These are phyloP conservation scores for Metellina segmentata DNA, from an alignment of 2,888 invertebrate species.

Conservation along the genomic window DNA sequence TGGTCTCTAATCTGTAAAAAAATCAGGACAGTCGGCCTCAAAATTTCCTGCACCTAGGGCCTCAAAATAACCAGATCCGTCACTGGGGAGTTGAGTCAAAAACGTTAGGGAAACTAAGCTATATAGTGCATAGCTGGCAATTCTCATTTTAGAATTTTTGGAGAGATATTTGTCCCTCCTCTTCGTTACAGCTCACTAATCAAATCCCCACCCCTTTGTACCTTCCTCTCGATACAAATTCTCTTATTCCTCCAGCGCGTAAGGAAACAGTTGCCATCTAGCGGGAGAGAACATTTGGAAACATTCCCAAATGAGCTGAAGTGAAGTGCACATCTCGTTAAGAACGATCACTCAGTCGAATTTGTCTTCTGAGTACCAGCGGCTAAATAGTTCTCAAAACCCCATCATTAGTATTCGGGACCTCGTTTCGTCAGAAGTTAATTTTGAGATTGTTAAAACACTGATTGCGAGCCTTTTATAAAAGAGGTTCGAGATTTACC, in stretches of 20 bases:
- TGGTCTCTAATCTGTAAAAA: no score
- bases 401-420: slow-evolving; percentile 50
- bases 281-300: not conserved
- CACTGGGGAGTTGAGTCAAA: no score
- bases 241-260: not conserved
- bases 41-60: no score
- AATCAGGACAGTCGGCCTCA: no score
- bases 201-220: not conserved
- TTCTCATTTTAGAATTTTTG: not conserved
- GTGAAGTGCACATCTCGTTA: slow-evolving; percentile 21
- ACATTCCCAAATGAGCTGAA: slow-evolving; percentile 2
- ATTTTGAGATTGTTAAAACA: slow-evolving; percentile 53
- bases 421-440: slow-evolving; percentile 15
- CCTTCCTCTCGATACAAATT: not conserved
- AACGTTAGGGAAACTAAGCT: no score
- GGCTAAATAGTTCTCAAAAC: slow-evolving; percentile 6
- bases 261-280: not conserved
- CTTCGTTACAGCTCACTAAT: not conserved
- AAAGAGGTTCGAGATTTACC: slow-evolving; percentile 10
- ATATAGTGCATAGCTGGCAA: no score
- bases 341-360: slow-evolving; percentile 12
- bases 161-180: not conserved
- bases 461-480: slow-evolving; percentile 39
- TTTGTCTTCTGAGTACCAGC: slow-evolving; percentile 30
- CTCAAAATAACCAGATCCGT: no score